These are phyloP conservation scores for Amphipyra berbera DNA, from an alignment of 2,888 invertebrate genomes.

Conservation along the genomic window DNA sequence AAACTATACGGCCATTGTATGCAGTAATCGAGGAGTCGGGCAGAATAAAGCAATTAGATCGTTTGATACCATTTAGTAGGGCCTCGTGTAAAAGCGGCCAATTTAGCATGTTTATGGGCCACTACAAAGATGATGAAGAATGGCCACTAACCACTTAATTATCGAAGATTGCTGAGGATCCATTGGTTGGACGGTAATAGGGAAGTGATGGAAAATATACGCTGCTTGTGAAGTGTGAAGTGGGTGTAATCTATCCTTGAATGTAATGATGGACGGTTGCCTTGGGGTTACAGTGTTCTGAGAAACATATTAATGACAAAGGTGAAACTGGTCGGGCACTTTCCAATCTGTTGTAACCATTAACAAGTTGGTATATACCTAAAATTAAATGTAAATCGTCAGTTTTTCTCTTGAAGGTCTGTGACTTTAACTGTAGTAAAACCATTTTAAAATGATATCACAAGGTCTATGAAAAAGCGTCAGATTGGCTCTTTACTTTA, in stretches of 20 bases:
- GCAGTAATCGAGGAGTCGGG: slow-evolving; percentile 46
- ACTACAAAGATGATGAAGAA: slow-evolving; percentile 33
- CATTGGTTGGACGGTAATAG: slow-evolving; percentile 9
- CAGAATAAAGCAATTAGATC: slow-evolving; percentile 62
- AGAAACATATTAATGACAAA: slow-evolving; percentile 13
- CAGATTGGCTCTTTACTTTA: slow-evolving; percentile 23
- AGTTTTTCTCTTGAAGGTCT: too few relatives aligned
- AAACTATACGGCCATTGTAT: slow-evolving; percentile 53
- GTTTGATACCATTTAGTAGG: slow-evolving; percentile 57
- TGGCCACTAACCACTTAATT: slow-evolving; percentile 56
- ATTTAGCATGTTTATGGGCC: slow-evolving; percentile 48
- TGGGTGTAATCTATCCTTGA: slow-evolving; percentile 16
- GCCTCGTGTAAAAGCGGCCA: slow-evolving; percentile 46
- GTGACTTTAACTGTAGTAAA: too few relatives aligned
- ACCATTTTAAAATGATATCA: too few relatives aligned
- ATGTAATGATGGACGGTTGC: slow-evolving; percentile 12
- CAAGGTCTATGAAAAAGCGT: not conserved
- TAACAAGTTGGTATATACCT: too few relatives aligned
- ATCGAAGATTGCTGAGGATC: slow-evolving; percentile 33
- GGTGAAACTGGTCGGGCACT: not conserved
- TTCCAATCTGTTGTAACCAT: not conserved
- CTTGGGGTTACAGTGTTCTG: slow-evolving; percentile 14
- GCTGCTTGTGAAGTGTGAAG: slow-evolving; percentile 30
- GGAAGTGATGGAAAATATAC: slow-evolving; percentile 24
- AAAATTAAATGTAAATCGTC: too few relatives aligned